Evolutionary conservation across 2,797 vertebrate genomes (phyloP), one percentile per base, ranked within the genome.

Genomic region (Fundulus diaphanus): DNA sequence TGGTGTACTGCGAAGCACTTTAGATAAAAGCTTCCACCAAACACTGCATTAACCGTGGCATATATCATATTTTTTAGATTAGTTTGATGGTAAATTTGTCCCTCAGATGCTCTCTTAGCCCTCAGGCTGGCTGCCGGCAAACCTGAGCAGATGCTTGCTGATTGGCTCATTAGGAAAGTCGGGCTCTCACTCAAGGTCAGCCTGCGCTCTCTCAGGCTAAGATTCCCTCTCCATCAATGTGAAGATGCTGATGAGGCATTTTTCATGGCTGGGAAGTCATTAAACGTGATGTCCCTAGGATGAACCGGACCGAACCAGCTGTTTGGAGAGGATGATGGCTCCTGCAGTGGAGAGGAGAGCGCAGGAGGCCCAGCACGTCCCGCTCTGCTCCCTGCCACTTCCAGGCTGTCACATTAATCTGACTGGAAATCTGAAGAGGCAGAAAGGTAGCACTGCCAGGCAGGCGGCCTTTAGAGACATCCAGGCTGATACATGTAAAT

Each of bases 191-290:
- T 86, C 83, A 89, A 91, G 88, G 87, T 91, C 87, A 88, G 74
- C 63, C 33, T 74, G 57, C 70, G 37, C 76, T 76, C 54, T n/a
- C 20, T 63, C 71, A 80, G 72, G 80, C 86, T 85, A 57, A 77
- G 70, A 5, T 44, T 73, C 46, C 15, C 71, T 74, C 78, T 78
- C 68, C 35, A 76, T 85, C 74, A 8, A 71, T 73, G 83, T 85
- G 68, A 85, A 79, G 85, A 89, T 85, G 80, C 74, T 82, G 86
- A 91, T 88, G 79, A 86, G 79, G 74, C 76, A 78, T 83, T 82
- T 87, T 79, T 85, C 85, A 88, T 88, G 78, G 72, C 70, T 5
- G 29, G 72, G 74, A 79, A 87, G 81, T 76, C 68, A 1, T 75
- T 84, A 76, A 73, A 48, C 67, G 70, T 40, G 1, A 68, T 81